phyloP scores from a whole-genome alignment of 1,140 invertebrate genomes.

The Eubasilissa regina region DNA sequence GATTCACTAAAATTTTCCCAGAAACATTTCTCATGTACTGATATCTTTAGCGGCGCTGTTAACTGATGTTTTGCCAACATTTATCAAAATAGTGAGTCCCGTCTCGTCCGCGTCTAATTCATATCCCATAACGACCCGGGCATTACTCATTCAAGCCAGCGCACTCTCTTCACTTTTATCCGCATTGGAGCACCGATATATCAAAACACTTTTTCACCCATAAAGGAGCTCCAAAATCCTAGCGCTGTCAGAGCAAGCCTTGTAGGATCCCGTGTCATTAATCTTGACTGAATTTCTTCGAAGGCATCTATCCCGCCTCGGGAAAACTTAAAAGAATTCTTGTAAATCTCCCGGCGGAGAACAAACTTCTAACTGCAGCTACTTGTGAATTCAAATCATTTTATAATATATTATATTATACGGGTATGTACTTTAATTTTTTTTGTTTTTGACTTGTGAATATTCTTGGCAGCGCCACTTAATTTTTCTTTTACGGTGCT shows the following conservation, averaged over 20 bases:
- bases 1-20: too few species aligned
- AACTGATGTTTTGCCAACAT: not conserved
- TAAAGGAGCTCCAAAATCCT: constrained; percentile 45
- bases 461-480: too few species aligned
- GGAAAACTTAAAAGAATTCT: constrained; percentile 43
- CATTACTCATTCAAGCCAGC: constrained; percentile 20
- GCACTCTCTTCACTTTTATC: constrained; percentile 38
- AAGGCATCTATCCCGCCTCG: constrained; percentile 35
- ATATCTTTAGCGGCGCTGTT: too few species aligned
- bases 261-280: constrained; percentile 52
- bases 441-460: too few species aligned
- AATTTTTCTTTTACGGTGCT: too few species aligned
- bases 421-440: too few species aligned
- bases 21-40: too few species aligned
- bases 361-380: too few species aligned
- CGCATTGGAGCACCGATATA: constrained; percentile 42
- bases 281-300: constrained; percentile 53
- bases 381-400: too few species aligned
- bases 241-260: constrained; percentile 45
- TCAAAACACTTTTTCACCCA: constrained; percentile 45
- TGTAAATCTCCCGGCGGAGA: not conserved
- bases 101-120: not conserved
- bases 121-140: constrained; percentile 7
- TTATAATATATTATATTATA: too few species aligned
- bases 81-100: not conserved